phyloP scores from a whole-genome alignment of 1,140 invertebrate genomes.

The Papilio aristodemus region DNA sequence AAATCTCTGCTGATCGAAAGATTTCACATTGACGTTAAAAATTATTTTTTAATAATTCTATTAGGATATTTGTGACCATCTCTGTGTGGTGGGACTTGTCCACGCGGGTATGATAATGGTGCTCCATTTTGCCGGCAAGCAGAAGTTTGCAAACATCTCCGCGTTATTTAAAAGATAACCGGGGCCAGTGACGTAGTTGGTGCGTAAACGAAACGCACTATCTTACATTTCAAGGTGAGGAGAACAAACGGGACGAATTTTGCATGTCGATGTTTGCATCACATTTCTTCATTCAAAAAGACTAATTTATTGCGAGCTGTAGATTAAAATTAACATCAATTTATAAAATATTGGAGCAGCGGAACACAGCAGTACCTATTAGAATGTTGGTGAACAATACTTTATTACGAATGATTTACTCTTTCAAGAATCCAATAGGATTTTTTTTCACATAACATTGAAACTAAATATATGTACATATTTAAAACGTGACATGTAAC shows the following conservation, averaged over 20 bases:
- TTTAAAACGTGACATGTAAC: neutral
- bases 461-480: constrained; percentile 3
- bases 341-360: too few relatives aligned
- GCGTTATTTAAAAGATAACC: neutral
- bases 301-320: too few relatives aligned
- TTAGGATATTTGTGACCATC: too few relatives aligned
- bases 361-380: too few relatives aligned
- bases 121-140: neutral
- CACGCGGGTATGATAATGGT: neutral
- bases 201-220: neutral
- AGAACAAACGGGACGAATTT: neutral
- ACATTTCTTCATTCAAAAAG: too few relatives aligned
- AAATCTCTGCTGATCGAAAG: too few relatives aligned
- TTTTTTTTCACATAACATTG: neutral
- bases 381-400: neutral
- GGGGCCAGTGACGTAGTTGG: neutral
- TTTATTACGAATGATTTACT: neutral
- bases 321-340: too few relatives aligned
- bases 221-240: neutral
- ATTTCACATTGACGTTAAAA: too few relatives aligned
- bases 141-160: neutral
- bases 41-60: too few relatives aligned
- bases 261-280: neutral
- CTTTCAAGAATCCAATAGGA: neutral
- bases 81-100: too few relatives aligned